Base-by-base conservation (phyloP, 2,888 invertebrate species). In the Micoletzkya japonica region DNA sequence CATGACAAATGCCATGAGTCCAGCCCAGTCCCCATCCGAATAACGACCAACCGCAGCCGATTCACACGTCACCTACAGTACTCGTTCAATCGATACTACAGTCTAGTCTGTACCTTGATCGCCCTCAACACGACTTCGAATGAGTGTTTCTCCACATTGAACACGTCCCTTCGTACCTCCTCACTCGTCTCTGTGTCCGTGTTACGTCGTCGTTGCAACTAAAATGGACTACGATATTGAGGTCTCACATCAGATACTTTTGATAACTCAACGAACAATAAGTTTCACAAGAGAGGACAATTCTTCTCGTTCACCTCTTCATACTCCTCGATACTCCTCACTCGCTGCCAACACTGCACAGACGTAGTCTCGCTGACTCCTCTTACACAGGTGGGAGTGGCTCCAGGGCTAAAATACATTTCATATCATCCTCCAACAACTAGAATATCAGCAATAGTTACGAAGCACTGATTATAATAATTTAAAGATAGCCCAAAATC, bases 91-190 rank as follows among this genome's bases (percentile, higher is more conserved):
- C 24, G 20, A 7, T 20, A 50, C 50, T 10, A 30, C 1, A 20
- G 4, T 26, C 57, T 20, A 3, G 26, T 30, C 49, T 6, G 32
- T 49, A 80, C 80, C 72, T 78, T 80, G 30, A 82, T 72, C 2
- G 83, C 82, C n/a, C 83, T 72, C 34, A 71, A 67, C 3, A 83
- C 82, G 32, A 82, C 76, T 32, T 81, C 81, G 67, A 82, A 83
- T 1, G 82, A 73, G 39, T 79, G 77, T 28, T 71, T 59, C 58
- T 83, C 83, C 6, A 77, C 78, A 63, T 78, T 76, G 69, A 82
- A 79, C 4, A 81, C 72, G 7, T 64, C 57, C 49, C 74, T 76
- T 4, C 73, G 64, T 1, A 78, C 68, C 57, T 73, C 59, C 59
- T 59, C n/a, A n/a, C n/a, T n/a, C n/a, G n/a, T n/a, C n/a, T n/a